A percentile compares a stretch with the other conserved stretches of the same genome.
These are phyloP conservation scores for Resseliella maxima DNA, from an alignment of 2,888 invertebrate genomes.

Conservation along the genomic window DNA sequence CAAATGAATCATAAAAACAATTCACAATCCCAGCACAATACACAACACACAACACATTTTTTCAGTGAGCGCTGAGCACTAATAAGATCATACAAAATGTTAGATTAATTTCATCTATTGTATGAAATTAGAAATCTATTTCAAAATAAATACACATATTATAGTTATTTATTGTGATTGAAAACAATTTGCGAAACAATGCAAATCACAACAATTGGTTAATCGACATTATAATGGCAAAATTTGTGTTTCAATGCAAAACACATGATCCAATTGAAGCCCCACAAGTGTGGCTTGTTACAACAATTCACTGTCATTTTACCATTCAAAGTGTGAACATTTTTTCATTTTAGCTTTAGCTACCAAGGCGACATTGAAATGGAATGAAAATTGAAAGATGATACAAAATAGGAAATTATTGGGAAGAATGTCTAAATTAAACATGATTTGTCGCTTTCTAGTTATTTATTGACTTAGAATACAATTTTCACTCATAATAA, in stretches of 20 bases:
- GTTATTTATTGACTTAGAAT: neutral
- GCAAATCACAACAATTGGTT: conserved; percentile 29
- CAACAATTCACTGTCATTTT: neutral
- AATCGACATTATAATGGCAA: conserved; percentile 26
- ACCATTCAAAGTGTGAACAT: neutral
- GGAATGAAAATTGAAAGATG: neutral
- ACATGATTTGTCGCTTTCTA: neutral
- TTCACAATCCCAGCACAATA: neutral
- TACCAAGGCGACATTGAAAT: neutral
- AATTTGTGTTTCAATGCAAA: neutral
- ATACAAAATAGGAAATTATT: neutral
- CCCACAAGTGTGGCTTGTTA: neutral
- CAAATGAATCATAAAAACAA: neutral
- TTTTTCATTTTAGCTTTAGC: neutral
- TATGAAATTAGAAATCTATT: conserved; percentile 49
- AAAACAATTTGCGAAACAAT: conserved; percentile 8
- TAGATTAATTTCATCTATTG: conserved; percentile 39
- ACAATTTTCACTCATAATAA: neutral
- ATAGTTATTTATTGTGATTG: conserved; percentile 8
- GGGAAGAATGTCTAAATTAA: conserved; percentile 19
- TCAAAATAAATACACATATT: conserved; percentile 33
- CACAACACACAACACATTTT: neutral
- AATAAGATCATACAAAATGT: conserved; percentile 12
- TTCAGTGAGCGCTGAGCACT: neutral
- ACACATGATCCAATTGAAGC: neutral